These are phyloP conservation scores for Leptoteleia sp. DNA, from an alignment of 1,140 invertebrate species.

Conservation along the genomic window DNA sequence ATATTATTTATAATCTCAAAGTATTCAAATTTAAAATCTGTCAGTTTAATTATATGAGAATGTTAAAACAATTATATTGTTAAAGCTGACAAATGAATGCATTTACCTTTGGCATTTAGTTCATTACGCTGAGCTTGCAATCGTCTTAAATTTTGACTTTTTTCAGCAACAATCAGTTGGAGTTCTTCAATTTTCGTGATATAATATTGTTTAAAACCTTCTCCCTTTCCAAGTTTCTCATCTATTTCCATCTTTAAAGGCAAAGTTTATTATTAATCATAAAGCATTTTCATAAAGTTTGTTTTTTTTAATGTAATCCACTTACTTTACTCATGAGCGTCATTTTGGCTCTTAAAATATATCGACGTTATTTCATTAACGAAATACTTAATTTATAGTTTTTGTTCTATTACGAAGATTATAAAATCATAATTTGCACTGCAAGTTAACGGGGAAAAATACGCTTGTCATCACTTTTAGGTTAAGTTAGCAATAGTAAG, in stretches of 20 bases:
- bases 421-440: constrained; percentile 22
- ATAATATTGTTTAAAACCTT: constrained; percentile 96
- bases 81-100: too few relatives aligned
- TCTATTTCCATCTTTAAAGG: constrained; percentile 93
- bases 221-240: constrained; percentile 85
- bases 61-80: too few relatives aligned
- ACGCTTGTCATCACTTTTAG: constrained; percentile 62
- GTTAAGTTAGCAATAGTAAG: too few relatives aligned
- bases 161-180: constrained; percentile 97
- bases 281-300: too few relatives aligned
- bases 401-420: constrained; percentile 13
- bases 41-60: too few relatives aligned
- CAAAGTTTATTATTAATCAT: constrained; percentile 35
- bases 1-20: too few relatives aligned
- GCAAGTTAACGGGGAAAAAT: constrained; percentile 23
- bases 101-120: constrained; percentile 97
- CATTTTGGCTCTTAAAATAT: constrained; percentile 68
- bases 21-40: too few relatives aligned
- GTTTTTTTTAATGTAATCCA: too few relatives aligned
- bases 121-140: constrained; percentile 99
- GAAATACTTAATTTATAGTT: constrained; percentile 14
- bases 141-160: constrained; percentile 97
- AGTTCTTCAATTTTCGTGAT: constrained; percentile 98
- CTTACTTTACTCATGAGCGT: constrained; percentile 78
- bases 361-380: constrained; percentile 5